Percentiles rank a stretch among this genome's conserved stretches.
Evolutionary conservation across 2,113 vertebrate genomes (phyloP).

Genomic region (Grallaria varia): DNA sequence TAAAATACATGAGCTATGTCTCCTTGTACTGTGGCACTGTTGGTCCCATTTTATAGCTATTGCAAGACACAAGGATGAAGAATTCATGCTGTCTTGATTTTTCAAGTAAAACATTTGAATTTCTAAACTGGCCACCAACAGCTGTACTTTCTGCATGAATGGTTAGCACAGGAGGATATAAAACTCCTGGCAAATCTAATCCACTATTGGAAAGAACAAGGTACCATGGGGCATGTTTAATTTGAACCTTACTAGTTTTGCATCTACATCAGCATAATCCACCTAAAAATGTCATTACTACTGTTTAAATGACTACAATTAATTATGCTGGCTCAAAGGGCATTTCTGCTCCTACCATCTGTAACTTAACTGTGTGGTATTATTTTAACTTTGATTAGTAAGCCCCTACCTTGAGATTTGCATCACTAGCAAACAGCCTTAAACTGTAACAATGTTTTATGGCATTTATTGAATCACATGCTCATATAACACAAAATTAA

Average conservation of each 20-base stretch:
- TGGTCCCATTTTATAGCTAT: neutral
- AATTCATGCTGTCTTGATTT: slow-evolving; percentile 11
- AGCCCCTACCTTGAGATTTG: neutral
- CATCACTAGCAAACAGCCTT: neutral
- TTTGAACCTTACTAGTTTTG: neutral
- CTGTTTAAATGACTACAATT: neutral
- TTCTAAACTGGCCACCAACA: slow-evolving; percentile 30
- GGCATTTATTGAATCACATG: neutral
- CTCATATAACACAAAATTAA: neutral
- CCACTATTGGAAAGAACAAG: neutral
- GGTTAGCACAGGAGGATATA: neutral
- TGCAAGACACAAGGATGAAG: neutral
- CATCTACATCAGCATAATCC: neutral
- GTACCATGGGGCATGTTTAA: neutral
- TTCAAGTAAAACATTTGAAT: slow-evolving; percentile 18
- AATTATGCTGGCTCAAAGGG: neutral
- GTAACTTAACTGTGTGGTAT: neutral
- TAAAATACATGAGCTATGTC: neutral
- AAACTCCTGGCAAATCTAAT: slow-evolving; percentile 4
- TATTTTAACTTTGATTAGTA: neutral
- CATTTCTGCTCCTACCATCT: neutral
- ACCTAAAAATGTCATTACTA: neutral
- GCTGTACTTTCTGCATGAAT: slow-evolving; percentile 10
- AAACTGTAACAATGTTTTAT: neutral
- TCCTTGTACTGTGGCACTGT: rapidly evolving